Base-by-base conservation (phyloP, 1,140 invertebrate genomes). In the Drosophila tropicalis region DNA sequence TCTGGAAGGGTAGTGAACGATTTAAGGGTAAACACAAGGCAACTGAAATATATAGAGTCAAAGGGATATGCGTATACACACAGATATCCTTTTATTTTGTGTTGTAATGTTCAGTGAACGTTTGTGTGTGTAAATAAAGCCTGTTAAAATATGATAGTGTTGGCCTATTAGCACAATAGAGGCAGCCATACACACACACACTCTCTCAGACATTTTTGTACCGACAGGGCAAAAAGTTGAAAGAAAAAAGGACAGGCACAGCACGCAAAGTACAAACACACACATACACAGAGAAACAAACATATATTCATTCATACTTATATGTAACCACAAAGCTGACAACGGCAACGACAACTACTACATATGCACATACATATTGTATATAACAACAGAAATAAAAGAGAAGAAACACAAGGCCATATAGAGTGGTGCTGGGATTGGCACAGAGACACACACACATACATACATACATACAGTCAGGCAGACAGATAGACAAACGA, bases 121-220 rank as follows among this genome's bases (percentile, higher is more conserved):
- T 61, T 34, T 4, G 41, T 63, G 39, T 65, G 69, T 87, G 84
- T 80, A 84, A 86, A 83, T 87, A 89, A 77, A 80, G 89, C 72
- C 84, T 89, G 84, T 89, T 87, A 89, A 87, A 87, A 87, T 87
- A 83, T 85, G 84, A 87, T 89, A 87, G 80, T 79, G 81, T 70
- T 87, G 80, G 76, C 15, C 84, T 89, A 87, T 87, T 87, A 87
- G 84, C 73, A 87, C 84, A 87, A 87, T 84, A 89, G 76, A 77
- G 69, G 63, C 71, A 67, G 54, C 44, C 65, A 86, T 65, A 86
- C 83, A 73, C 29, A 25, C 22, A 1, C 25, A 3, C 25, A 29
- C 29, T 5, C 29, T 29, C 29, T 5, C 68, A 71, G 41, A 67
- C 57, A 51, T 17, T 51, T 29, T 10, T 47, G 29, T 17, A 54